Base-by-base conservation (phyloP, 1,140 invertebrate species). In the Rhynchophorus ferrugineus region DNA sequence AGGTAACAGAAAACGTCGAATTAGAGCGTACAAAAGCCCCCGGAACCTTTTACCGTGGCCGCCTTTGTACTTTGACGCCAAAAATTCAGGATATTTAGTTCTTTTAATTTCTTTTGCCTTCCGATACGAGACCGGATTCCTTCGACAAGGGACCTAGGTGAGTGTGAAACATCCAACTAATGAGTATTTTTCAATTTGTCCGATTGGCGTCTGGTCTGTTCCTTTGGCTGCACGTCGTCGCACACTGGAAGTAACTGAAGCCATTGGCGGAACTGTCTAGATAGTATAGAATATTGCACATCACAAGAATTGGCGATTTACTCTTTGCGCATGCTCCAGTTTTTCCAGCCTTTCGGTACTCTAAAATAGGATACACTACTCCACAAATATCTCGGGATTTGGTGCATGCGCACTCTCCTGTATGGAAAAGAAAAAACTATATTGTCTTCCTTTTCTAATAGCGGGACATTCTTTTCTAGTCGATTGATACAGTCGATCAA, bases 151-250 rank as follows among this genome's bases (percentile, higher is more conserved):
- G 52, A 53, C 45, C 58, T 56, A 62, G 61, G 62, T 64, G 61
- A 64, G 62, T 64, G 62, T 54, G 59, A 67, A 64, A 62, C 66
- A 64, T 67, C 61, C 63, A 62, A 62, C 65, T 68, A 69, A 69
- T 68, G 68, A 68, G 66, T 65, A 68, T 69, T 69, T 69, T 68
- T 69, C 66, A 68, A 67, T 68, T 68, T 67, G 61, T 69, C 56
- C 61, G 37, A 47, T 47, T 39, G 37, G 17, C 14, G 17, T 9
- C 13, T 13, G 11, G 42, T 29, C 41, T 49, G 5, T 38, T 21
- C 36, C 20, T 29, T 13, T 24, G 21, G 13, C 37, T n/a, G 34
- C 11, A 36, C 16, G 34, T 33, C 24, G n/a, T 3, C 16, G 2
- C 11, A 13, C 34, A 11, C 16, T 3, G 34, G n/a, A 36, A 11